phyloP scores from a whole-genome alignment of 2,113 vertebrate genomes.

The Origma solitaria region DNA sequence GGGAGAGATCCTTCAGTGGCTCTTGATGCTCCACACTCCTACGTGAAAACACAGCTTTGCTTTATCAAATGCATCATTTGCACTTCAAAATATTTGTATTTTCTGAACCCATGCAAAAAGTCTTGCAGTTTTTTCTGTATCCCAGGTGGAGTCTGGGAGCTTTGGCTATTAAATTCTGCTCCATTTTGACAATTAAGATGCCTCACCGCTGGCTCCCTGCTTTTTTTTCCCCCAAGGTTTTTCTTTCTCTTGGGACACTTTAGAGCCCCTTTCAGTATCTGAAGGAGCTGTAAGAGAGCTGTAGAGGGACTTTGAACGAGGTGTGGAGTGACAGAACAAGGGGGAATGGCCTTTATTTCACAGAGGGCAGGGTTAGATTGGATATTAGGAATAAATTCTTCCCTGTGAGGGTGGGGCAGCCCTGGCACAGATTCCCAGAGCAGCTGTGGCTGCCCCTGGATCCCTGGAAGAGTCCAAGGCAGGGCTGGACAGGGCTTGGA shows the following conservation, averaged over 20 bases:
- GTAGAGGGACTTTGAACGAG: neutral
- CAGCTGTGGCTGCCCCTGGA: neutral
- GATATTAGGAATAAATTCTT: neutral
- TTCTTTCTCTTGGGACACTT: neutral
- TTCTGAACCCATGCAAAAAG: neutral
- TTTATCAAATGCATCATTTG: neutral
- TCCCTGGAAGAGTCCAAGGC: neutral
- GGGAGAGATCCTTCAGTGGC: neutral
- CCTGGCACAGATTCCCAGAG: neutral
- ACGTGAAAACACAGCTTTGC: neutral
- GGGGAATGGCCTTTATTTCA: neutral
- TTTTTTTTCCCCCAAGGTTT: fast-evolving
- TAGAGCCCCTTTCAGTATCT: neutral
- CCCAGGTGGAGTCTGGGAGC: neutral
- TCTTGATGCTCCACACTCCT: neutral
- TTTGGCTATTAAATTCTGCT: neutral
- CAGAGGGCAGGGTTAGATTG: neutral
- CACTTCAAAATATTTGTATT: neutral
- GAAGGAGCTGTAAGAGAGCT: neutral
- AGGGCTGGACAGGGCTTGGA: fast-evolving
- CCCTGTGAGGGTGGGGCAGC: fast-evolving
- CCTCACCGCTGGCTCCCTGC: neutral
- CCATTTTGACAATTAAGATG: neutral
- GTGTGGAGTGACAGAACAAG: neutral
- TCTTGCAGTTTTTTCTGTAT: neutral